These are phyloP conservation scores for Samia ricini DNA, from an alignment of 1,140 invertebrate species.

Conservation along the genomic window DNA sequence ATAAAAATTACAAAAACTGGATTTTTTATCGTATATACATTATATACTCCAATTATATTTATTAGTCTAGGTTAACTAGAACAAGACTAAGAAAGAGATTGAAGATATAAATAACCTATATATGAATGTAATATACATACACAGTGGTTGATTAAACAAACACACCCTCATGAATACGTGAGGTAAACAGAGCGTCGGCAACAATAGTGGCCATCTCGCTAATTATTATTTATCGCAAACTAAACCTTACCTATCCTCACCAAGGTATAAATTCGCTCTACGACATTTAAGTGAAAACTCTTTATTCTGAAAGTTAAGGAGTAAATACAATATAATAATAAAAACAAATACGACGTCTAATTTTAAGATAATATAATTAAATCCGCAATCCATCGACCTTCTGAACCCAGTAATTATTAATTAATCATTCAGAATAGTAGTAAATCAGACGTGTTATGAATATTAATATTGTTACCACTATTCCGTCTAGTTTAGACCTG, in stretches of 20 bases:
- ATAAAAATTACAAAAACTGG: too few relatives aligned
- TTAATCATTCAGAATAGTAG: neutral
- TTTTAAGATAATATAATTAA: too few relatives aligned
- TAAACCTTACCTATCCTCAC: neutral
- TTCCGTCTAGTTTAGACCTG: constrained; percentile 15
- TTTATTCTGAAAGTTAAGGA: neutral
- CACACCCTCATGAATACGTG: too few relatives aligned
- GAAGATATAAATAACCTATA: neutral
- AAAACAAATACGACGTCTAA: neutral
- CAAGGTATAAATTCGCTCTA: neutral
- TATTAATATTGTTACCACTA: constrained; percentile 27
- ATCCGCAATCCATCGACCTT: too few relatives aligned
- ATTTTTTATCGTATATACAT: too few relatives aligned
- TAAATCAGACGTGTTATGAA: constrained; percentile 25
- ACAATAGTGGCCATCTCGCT: neutral
- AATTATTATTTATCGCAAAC: neutral
- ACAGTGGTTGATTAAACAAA: neutral
- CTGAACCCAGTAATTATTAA: neutral
- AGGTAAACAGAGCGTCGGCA: too few relatives aligned
- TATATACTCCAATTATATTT: too few relatives aligned
- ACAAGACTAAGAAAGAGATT: neutral
- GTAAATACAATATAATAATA: neutral
- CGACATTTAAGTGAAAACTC: neutral
- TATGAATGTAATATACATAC: neutral
- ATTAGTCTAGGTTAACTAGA: too few relatives aligned